Base-by-base conservation (phyloP, 2,797 vertebrate species). In the Sphenodon punctatus region DNA sequence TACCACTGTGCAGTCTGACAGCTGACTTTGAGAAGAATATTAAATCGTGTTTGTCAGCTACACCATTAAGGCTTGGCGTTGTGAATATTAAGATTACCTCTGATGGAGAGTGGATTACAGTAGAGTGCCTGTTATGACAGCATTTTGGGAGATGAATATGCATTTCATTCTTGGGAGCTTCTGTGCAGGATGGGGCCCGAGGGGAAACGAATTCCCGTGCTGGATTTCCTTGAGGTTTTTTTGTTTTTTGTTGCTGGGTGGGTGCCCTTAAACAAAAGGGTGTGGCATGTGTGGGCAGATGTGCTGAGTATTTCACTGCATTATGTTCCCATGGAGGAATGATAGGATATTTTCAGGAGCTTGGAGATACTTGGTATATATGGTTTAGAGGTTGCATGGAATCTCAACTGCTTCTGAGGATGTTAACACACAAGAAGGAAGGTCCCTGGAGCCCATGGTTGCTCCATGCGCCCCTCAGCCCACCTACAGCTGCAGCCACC, bases 161-260 rank as follows among this genome's bases (percentile, higher is more conserved):
- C 46, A 79, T 84, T 69, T 91, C 63, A 67, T 76, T 70, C 65
- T 45, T 51, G 63, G 42, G 23, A 75, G n/a, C 69, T 82, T 55
- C 19, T 23, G 22, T 27, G 36, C 74, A 73, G 81, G 75, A 15
- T 48, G 43, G 22, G 15, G 48, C 32, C 43, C 55, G 39, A n/a
- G 16, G 55, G 46, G 70, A 80, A 93, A 88, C 82, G 66, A 73
- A 74, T 90, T 84, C 84, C 80, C 78, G 81, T 81, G 77, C 80
- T 59, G 2, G 67, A 46, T 87, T 90, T 89, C 81, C 80, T 39
- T 49, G 25, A 25, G 36, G 12, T 51, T 68, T 69, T 45, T 69
- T 67, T 48, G 30, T 65, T 73, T 93, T 68, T 86, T 92, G 88
- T 86, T 92, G 79, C 90, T 93, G 78, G 64, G 22, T 85, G 80